Conservation (phyloP, 2,113 vertebrate species). For the Hemiprocne comata region DNA sequence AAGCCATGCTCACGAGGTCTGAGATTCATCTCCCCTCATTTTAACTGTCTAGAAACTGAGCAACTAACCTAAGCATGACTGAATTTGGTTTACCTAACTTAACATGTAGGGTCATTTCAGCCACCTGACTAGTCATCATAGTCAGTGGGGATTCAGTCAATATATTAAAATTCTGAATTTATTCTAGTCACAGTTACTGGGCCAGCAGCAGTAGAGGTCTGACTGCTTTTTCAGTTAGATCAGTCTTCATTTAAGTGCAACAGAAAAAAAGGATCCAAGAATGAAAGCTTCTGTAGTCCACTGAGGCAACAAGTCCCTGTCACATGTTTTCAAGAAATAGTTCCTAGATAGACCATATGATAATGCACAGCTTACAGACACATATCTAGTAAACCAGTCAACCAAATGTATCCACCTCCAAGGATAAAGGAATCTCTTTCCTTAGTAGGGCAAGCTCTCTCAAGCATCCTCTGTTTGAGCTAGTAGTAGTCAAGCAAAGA, state of each 20-base stretch:
- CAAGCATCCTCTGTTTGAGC: not conserved
- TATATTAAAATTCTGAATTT: not conserved
- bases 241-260: not conserved
- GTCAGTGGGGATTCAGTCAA: not conserved
- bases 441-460: not conserved
- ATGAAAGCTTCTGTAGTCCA: not conserved
- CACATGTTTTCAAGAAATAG: not conserved
- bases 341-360: not conserved
- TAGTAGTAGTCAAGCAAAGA: not conserved
- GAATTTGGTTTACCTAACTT: not conserved
- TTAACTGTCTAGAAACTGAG: not conserved
- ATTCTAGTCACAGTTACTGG: not conserved
- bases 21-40: not conserved
- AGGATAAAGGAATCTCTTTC: not conserved
- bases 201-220: not conserved
- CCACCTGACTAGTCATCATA: not conserved
- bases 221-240: not conserved
- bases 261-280: not conserved
- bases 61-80: not conserved
- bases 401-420: not conserved
- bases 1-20: not conserved
- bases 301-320: not conserved
- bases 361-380: not conserved
- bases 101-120: not conserved
- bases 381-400: not conserved